Evolutionary conservation across 2,113 vertebrate genomes (phyloP).

Genomic region (Carettochelys insculpta): DNA sequence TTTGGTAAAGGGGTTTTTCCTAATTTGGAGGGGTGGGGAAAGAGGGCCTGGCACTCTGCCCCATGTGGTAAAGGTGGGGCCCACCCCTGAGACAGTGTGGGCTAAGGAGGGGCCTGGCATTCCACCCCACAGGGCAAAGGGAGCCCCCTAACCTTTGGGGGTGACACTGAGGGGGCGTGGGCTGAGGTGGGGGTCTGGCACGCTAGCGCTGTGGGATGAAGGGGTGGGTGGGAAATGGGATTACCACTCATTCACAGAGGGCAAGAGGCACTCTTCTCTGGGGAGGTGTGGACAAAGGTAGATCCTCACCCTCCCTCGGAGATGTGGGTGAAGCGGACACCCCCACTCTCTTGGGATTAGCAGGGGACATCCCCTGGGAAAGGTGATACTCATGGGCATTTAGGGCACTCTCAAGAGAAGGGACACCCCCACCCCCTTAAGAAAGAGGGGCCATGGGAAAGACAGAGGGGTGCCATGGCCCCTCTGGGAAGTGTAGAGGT

Average conservation of each 20-base stretch:
- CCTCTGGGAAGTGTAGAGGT: neutral
- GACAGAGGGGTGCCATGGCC: no score
- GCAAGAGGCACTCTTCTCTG: neutral
- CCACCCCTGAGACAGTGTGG: neutral
- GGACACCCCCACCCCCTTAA: rapidly evolving
- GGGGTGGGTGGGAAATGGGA: neutral
- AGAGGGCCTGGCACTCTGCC: neutral
- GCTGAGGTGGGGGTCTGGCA: neutral
- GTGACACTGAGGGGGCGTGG: neutral
- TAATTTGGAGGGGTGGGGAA: no score
- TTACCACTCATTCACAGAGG: no score
- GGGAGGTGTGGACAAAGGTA: no score
- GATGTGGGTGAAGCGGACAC: no score
- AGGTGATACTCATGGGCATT: neutral
- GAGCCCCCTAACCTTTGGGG: neutral
- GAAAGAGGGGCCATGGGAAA: rapidly evolving
- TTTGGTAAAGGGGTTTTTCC: no score
- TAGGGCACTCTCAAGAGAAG: no score
- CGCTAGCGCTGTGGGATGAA: no score
- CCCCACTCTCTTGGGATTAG: neutral
- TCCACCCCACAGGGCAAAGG: no score
- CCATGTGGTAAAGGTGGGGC: no score
- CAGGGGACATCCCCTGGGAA: neutral
- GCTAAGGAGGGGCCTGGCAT: neutral
- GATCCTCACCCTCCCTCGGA: neutral